Base-by-base conservation (phyloP, 1,140 invertebrate genomes). In the Lepidostoma basale region DNA sequence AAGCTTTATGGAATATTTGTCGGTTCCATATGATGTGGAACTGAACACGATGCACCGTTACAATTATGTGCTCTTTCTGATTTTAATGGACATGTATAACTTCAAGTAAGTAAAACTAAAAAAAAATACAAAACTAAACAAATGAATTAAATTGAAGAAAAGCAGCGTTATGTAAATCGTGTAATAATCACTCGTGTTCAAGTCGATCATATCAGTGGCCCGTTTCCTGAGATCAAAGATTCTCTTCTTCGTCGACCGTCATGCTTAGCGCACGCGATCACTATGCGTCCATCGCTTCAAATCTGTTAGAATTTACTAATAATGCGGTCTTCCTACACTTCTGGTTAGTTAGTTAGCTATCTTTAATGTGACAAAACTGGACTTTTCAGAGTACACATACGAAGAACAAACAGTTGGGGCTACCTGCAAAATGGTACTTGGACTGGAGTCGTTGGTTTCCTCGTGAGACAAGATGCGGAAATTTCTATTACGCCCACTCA, bases 41-140 rank as follows among this genome's bases (percentile, higher is more conserved):
- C 56, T 56, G 28, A 67, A 73, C 39, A 62, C 63, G 3, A 73
- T 73, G 70, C 70, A 73, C 52, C 16, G 70, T 2, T 47, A 66
- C 26, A 58, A 33, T 23, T 73, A 73, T 26, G 47, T 58, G 3
- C 18, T 69, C 5, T 67, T 54, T 25, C 5, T 62, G 0, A 30
- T 62, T 10, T 20, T 73, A 9, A 63, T 45, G 63, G 70, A 73
- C 9, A 66, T 73, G 28, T 73, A 30, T 36, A 69, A 73, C 22
- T 73, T 73, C 28, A 49, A 36, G 70, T 73, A 63, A 59, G 36
- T 36, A n/a, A n/a, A n/a, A n/a, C n/a, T n/a, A n/a, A n/a, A n/a
- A n/a, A n/a, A n/a, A n/a, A n/a, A n/a, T n/a, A n/a, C n/a, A n/a
- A n/a, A n/a, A n/a, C n/a, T n/a, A n/a, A n/a, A n/a, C n/a, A n/a